Conservation (phyloP, 2,113 vertebrate genomes). For the Hyaena hyaena region DNA sequence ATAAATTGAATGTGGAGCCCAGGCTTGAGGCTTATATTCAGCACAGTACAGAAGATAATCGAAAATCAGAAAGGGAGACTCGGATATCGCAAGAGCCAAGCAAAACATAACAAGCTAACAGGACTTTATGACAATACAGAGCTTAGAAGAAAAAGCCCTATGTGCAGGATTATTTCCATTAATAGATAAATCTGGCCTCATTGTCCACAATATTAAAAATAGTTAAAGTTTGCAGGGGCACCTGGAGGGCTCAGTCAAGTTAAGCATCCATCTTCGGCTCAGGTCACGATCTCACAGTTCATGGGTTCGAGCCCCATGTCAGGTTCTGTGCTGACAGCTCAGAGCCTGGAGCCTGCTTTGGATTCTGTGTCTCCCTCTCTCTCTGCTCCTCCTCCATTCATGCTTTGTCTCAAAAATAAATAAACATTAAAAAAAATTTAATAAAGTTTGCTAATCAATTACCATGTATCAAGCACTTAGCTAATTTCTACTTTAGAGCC, state of each 20-base stretch:
- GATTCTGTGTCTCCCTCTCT: not conserved
- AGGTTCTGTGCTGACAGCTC: not conserved
- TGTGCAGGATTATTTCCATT: not conserved
- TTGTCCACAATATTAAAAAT: not conserved
- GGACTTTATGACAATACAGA: not conserved
- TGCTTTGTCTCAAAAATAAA: not conserved
- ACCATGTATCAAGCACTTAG: not conserved
- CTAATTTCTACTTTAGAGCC: not conserved
- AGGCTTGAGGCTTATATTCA: not conserved
- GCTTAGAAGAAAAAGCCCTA: not conserved
- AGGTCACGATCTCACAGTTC: not conserved
- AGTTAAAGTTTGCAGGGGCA: not conserved
- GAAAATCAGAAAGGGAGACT: not conserved
- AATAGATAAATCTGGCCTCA: not conserved
- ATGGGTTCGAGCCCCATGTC: accelerated
- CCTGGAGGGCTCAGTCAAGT: not conserved
- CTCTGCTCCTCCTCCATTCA: not conserved
- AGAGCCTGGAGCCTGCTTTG: not conserved
- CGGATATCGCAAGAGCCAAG: not conserved
- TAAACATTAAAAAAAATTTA: not conserved
- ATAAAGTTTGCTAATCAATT: not conserved
- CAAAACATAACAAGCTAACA: not conserved
- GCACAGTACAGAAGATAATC: not conserved
- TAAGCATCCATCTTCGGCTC: not conserved
- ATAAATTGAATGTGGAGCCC: accelerated